Evolutionary conservation across 1,140 invertebrate genomes (phyloP).

Genomic region (Drosophila pandora): DNA sequence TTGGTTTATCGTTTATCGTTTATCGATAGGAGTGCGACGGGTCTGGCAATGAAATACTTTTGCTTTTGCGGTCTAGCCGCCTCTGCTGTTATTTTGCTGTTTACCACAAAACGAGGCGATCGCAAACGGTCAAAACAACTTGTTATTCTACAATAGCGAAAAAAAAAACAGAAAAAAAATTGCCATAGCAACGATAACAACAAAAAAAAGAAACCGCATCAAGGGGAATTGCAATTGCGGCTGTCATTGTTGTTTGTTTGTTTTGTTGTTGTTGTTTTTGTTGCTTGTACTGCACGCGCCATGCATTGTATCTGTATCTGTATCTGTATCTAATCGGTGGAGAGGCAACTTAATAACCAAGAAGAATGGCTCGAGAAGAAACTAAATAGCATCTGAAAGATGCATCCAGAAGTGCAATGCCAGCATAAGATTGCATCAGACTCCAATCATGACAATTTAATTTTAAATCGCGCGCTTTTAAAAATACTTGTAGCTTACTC

Average conservation of each 20-base stretch:
- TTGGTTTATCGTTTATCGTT: slow-evolving; percentile 42
- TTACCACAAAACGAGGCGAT: slow-evolving; percentile 55
- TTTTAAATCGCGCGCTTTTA: slow-evolving; percentile 20
- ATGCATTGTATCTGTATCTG: slow-evolving; percentile 14
- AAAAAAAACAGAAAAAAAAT: slow-evolving; percentile 33
- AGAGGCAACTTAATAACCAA: slow-evolving; percentile 11
- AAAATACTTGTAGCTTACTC: slow-evolving; percentile 23
- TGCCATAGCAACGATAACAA: slow-evolving; percentile 40
- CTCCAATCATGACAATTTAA: slow-evolving; percentile 20
- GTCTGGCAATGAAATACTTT: slow-evolving; percentile 70
- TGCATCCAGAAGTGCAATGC: slow-evolving; percentile 3
- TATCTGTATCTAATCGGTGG: slow-evolving; percentile 46
- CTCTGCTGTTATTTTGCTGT: slow-evolving; percentile 43
- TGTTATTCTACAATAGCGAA: slow-evolving; percentile 65
- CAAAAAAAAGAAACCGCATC: slow-evolving; percentile 41
- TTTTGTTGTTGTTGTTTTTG: slow-evolving; percentile 27
- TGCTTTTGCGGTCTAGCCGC: slow-evolving; percentile 46
- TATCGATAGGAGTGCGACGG: slow-evolving; percentile 24
- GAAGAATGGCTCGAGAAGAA: slow-evolving; percentile 17
- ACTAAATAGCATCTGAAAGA: not conserved
- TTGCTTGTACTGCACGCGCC: slow-evolving; percentile 42
- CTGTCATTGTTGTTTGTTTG: slow-evolving; percentile 19
- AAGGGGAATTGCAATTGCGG: slow-evolving; percentile 47
- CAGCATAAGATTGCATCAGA: slow-evolving; percentile 37
- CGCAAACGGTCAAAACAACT: slow-evolving; percentile 72